Percentiles rank a stretch among this genome's conserved stretches.
Conservation (phyloP, 2,888 invertebrate genomes). For the Diloba caeruleocephala region DNA sequence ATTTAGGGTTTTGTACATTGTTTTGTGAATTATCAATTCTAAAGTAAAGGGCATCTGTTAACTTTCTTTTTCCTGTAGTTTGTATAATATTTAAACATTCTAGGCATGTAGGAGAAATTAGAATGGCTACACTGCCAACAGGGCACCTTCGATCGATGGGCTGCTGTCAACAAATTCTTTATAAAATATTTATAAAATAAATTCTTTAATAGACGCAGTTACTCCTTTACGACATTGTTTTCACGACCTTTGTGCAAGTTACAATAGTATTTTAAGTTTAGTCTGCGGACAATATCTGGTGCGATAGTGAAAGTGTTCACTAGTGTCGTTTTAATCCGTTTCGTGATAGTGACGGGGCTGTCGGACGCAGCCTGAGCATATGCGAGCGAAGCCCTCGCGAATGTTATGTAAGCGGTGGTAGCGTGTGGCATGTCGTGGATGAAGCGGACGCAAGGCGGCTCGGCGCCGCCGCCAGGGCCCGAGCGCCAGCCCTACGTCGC, state of each 20-base stretch:
- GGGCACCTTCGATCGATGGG: constrained; percentile 89
- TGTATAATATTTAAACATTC: too few relatives aligned
- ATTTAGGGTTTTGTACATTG: too few relatives aligned
- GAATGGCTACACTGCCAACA: constrained; percentile 86
- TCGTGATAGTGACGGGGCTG: constrained; percentile 80
- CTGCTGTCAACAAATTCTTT: constrained; percentile 82
- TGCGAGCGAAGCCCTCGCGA: constrained; percentile 73
- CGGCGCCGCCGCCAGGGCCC: constrained; percentile 63
- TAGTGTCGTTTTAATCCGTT: constrained; percentile 65
- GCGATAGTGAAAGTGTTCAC: constrained; percentile 80
- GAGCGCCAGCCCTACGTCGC: constrained; percentile 74
- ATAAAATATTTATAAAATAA: constrained; percentile 72
- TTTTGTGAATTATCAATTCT: too few relatives aligned
- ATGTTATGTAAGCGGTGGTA: constrained; percentile 86
- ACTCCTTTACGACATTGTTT: constrained; percentile 23
- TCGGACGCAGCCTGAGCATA: constrained; percentile 75
- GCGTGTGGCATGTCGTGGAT: constrained; percentile 84
- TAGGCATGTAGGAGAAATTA: constrained; percentile 13
- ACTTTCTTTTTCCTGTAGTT: too few relatives aligned
- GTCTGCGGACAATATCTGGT: constrained; percentile 42
- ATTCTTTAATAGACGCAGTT: constrained; percentile 53
- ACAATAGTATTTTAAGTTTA: constrained; percentile 30
- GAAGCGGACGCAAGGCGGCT: constrained; percentile 76
- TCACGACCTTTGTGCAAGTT: constrained; percentile 21
- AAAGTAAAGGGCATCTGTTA: too few relatives aligned